Percentiles rank a stretch among this genome's conserved stretches.
Evolutionary conservation across 2,888 invertebrate species (phyloP).

Genomic region (Eilema caniola): DNA sequence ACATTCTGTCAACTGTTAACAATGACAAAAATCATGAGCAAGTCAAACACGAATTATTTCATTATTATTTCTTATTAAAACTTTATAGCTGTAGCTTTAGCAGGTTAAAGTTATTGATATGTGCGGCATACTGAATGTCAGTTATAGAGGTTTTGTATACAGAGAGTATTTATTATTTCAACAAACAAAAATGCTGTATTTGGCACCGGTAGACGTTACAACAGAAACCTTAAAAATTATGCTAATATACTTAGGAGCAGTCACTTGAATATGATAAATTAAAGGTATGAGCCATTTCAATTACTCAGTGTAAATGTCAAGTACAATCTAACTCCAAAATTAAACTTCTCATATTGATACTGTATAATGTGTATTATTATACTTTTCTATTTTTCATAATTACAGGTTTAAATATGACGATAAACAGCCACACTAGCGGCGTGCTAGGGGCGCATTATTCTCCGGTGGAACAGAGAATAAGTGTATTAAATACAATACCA

Average conservation of each 20-base stretch:
- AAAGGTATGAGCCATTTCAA: background rate
- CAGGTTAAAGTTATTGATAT: background rate
- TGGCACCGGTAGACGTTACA: background rate
- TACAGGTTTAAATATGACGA: constrained; percentile 88
- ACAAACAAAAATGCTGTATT: background rate
- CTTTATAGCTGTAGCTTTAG: background rate
- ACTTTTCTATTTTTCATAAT: constrained; percentile 33
- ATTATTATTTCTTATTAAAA: background rate
- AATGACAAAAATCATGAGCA: background rate
- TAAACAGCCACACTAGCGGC: constrained; percentile 80
- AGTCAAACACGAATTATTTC: no score
- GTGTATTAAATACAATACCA: constrained; percentile 74
- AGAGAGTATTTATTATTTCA: background rate
- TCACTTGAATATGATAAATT: background rate
- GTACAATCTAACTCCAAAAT: background rate
- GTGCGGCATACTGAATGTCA: background rate
- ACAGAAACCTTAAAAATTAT: no score
- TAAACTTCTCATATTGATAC: background rate
- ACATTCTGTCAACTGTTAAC: background rate
- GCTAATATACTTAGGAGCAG: background rate
- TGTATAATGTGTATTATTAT: background rate
- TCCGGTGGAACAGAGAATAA: constrained; percentile 78
- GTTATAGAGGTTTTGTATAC: background rate
- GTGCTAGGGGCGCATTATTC: constrained; percentile 75
- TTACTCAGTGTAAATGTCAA: background rate